phyloP scores from a whole-genome alignment of 2,113 vertebrate species.

The Bolborhynchus lineola region DNA sequence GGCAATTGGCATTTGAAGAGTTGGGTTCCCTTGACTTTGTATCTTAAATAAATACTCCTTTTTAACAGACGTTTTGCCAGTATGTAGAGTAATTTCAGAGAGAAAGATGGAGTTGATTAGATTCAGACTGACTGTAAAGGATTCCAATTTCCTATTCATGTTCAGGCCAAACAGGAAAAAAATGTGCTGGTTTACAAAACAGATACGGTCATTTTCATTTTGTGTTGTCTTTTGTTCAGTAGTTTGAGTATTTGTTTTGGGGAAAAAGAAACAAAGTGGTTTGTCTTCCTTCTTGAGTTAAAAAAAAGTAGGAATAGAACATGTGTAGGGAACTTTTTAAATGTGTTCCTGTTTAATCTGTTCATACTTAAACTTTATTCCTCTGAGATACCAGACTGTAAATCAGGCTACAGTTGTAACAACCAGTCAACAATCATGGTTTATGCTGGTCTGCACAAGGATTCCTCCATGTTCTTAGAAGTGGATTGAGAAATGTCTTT shows the following conservation, averaged over 20 bases:
- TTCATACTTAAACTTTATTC: background rate
- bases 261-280: background rate
- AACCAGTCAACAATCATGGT: background rate
- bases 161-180: background rate
- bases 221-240: background rate
- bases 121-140: background rate
- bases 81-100: background rate
- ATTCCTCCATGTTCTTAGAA: background rate
- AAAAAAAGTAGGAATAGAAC: background rate
- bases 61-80: background rate
- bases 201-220: fast-evolving
- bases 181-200: background rate
- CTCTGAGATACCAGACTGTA: background rate
- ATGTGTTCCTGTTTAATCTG: background rate
- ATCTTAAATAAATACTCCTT: background rate
- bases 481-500: background rate
- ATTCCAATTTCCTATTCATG: background rate
- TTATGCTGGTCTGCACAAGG: background rate
- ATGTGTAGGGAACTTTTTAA: background rate
- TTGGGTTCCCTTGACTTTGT: background rate
- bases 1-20: background rate
- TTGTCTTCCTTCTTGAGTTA: background rate
- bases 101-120: background rate
- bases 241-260: background rate
- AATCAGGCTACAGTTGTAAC: background rate